A percentile compares a stretch with the other conserved stretches of the same genome.
These are phyloP conservation scores for Drosophila quadrilineata DNA, from an alignment of 1,140 invertebrate genomes.

Conservation along the genomic window DNA sequence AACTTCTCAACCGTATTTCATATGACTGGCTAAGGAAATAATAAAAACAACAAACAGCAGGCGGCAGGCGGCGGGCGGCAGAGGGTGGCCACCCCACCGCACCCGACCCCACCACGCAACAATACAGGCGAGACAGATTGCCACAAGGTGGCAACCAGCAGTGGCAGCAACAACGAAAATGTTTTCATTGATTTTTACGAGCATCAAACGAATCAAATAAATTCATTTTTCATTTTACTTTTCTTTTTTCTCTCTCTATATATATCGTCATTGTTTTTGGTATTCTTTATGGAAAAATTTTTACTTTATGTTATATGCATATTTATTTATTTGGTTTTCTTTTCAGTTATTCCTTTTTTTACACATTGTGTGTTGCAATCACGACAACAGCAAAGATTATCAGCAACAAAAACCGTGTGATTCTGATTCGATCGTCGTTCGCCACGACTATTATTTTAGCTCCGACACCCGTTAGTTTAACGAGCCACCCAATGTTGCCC, in stretches of 20 bases:
- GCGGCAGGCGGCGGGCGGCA: background rate
- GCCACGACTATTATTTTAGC: slow-evolving; percentile 37
- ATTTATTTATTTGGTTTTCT: slow-evolving; percentile 1
- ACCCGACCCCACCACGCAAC: no score
- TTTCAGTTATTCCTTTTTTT: background rate
- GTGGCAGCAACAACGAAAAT: slow-evolving; percentile 38
- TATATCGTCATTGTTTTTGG: no score
- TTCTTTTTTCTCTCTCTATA: background rate
- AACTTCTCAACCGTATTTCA: slow-evolving; percentile 59
- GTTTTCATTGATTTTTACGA: slow-evolving; percentile 78
- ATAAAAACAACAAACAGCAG: background rate
- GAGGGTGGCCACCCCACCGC: background rate
- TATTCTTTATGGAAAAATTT: no score
- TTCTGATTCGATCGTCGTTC: no score
- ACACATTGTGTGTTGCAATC: slow-evolving; percentile 31
- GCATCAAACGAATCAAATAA: slow-evolving; percentile 70
- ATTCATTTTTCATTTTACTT: slow-evolving; percentile 38
- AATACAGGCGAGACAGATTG: slow-evolving; percentile 31
- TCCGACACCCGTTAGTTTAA: slow-evolving; percentile 27
- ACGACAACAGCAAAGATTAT: slow-evolving; percentile 26
- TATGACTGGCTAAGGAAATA: slow-evolving; percentile 19
- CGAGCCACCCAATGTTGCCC: slow-evolving; percentile 22
- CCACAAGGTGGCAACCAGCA: slow-evolving; percentile 38
- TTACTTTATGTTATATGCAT: slow-evolving; percentile 12
- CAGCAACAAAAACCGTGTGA: slow-evolving; percentile 17